A percentile compares a stretch with the other conserved stretches of the same genome.
Conservation (phyloP, 2,113 vertebrate genomes). For the Rhipidura dahli region DNA sequence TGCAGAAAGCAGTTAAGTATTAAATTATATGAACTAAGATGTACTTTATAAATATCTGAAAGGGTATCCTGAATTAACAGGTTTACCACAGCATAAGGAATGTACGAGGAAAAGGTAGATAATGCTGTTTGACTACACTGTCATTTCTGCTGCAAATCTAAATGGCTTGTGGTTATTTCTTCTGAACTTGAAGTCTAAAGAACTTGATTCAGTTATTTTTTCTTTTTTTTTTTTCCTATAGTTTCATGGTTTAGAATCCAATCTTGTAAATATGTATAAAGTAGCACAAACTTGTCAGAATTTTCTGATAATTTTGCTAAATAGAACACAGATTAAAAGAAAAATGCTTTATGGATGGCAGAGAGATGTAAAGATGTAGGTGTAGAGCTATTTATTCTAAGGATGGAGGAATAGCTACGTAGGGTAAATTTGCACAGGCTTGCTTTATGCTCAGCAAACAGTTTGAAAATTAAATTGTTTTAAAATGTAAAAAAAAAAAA, state of each 20-base stretch:
- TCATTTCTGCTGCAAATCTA: background rate
- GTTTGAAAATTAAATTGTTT: background rate
- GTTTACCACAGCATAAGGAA: background rate
- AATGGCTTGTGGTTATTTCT: background rate
- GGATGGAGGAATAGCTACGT: background rate
- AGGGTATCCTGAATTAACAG: background rate
- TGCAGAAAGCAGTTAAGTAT: background rate
- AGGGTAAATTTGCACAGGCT: background rate
- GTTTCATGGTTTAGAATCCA: background rate
- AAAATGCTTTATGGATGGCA: background rate
- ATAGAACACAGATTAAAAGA: background rate
- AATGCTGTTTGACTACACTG: background rate
- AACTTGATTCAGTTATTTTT: rapidly evolving
- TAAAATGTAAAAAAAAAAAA: background rate
- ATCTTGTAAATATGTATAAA: background rate
- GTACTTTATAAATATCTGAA: background rate
- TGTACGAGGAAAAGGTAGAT: background rate
- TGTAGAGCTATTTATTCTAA: background rate
- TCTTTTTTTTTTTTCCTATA: background rate
- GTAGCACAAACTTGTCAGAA: background rate
- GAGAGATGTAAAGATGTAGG: background rate
- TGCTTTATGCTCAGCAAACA: background rate
- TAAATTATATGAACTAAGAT: background rate
- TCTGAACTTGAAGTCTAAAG: background rate
- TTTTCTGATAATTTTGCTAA: background rate